These are phyloP conservation scores for Nemapogon koenigi DNA, from an alignment of 2,888 invertebrate species.

Conservation along the genomic window DNA sequence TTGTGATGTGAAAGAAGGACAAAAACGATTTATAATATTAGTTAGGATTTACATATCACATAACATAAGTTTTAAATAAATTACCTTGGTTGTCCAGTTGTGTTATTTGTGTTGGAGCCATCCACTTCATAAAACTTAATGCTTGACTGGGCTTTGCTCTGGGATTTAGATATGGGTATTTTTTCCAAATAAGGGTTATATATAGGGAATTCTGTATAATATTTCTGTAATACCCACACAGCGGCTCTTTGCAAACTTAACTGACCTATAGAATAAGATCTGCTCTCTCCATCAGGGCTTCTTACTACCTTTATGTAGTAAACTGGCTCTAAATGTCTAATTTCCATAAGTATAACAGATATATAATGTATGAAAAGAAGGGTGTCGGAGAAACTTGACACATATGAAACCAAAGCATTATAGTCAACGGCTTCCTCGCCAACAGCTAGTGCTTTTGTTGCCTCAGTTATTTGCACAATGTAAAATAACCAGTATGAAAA, in stretches of 20 bases:
- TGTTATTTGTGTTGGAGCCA: conserved; percentile 72
- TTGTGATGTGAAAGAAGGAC: too few species aligned
- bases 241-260: conserved; percentile 95
- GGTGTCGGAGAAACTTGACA: conserved; percentile 92
- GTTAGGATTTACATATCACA: too few species aligned
- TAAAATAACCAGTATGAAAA: conserved; percentile 99
- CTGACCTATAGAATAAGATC: conserved; percentile 87
- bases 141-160: conserved; percentile 78
- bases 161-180: conserved; percentile 84
- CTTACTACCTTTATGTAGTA: conserved; percentile 91
- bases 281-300: conserved; percentile 94
- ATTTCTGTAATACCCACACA: conserved; percentile 91
- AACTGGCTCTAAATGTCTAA: conserved; percentile 88
- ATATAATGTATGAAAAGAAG: conserved; percentile 94
- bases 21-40: too few species aligned
- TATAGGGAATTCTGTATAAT: conserved; percentile 95
- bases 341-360: conserved; percentile 91
- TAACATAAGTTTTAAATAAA: not conserved
- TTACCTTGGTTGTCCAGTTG: conserved; percentile 72
- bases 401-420: conserved; percentile 89
- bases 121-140: conserved; percentile 99
- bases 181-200: conserved; percentile 97
- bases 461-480: conserved; percentile 87
- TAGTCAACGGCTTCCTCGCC: conserved; percentile 85
- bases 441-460: conserved; percentile 78